Evolutionary conservation across 2,797 vertebrate genomes (phyloP), one percentile per base, ranked within the genome.

Genomic region (Argentina silus): DNA sequence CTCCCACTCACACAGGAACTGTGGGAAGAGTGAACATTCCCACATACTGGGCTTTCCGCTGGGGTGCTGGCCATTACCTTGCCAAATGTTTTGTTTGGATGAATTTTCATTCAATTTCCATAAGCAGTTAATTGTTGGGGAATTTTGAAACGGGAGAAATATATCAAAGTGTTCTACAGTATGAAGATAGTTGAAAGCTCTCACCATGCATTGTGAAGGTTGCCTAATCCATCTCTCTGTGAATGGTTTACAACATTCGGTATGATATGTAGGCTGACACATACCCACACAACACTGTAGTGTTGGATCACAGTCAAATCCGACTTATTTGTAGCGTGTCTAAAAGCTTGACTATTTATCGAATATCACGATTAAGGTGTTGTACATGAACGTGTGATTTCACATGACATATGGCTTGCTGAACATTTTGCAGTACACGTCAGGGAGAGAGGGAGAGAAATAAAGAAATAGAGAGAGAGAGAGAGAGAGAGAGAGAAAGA

Each of bases 11-110:
- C 10, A 65, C 11, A 65, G n/a, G 63, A 44, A n/a, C 36, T 44
- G 27, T 63, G 57, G 75, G 80, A 78, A 72, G 63, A 69, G 65
- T 80, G 50, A 51, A 6, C 50, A 14, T 51, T 87, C 83, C 74
- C 83, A 87, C 78, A 76, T 70, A 76, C 60, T 66, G 78, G 70
- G 77, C 47, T 82, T 79, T 72, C 75, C 74, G 81, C 75, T 69
- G 78, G 78, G 85, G 71, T 77, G 74, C 65, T 59, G 50, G 57
- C 69, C 27, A 66, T 82, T 69, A 76, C 73, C 75, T 67, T 72
- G 77, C 80, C 78, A 86, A 85, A 68, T 81, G 84, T 84, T 90
- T 87, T 89, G 83, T 90, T 85, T 84, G 84, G 83, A 86, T 73
- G 79, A 75, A 61, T 84, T 74, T 64, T 75, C 77, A 67, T 76